Evolutionary conservation across 2,888 invertebrate genomes (phyloP), one percentile per base, ranked within the genome.

Genomic region (Tridacna crocea): DNA sequence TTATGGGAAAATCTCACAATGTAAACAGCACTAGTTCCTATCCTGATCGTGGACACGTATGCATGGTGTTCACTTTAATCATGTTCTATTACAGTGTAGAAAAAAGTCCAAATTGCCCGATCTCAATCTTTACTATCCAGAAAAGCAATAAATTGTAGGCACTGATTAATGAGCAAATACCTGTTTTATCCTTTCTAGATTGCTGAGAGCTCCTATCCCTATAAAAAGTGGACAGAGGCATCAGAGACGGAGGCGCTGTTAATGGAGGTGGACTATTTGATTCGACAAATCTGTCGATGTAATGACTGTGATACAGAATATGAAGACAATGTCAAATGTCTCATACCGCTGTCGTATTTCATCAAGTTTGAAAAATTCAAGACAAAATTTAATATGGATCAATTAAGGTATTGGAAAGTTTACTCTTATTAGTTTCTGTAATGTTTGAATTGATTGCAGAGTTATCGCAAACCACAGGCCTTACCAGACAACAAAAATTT

Each of bases 161-260:
- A n/a, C 60, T 65, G 60, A 63, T 60, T 66, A 63, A 61, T 66
- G 0, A 26, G 27, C 15, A 27, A 3, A 19, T 36, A 15, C 10
- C 22, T 36, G 36, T 3, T 47, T n/a, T 47, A 51, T n/a, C 48
- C 72, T 19, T 61, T 46, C n/a, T 66, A 85, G 86, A 75, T 87
- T 63, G 80, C 84, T 6, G 81, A 85, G 63, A 75, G 77, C 65
- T 46, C 46, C 10, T 86, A 82, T 55, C 87, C 88, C 17, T 79
- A 66, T 66, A 79, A 79, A 22, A 61, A 73, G 24, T 27, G 36
- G 1, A 26, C 70, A 4, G 75, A 65, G 12, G n/a, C 72, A 55
- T 70, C 86, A 19, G 66, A 75, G 13, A 82, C 80, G 26, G 83
- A 88, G 8, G 70, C 72, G 15, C 47, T 86, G 11, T 46, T 79